phyloP scores from a whole-genome alignment of 2,113 vertebrate species.

The Coptodon bakossiorum region DNA sequence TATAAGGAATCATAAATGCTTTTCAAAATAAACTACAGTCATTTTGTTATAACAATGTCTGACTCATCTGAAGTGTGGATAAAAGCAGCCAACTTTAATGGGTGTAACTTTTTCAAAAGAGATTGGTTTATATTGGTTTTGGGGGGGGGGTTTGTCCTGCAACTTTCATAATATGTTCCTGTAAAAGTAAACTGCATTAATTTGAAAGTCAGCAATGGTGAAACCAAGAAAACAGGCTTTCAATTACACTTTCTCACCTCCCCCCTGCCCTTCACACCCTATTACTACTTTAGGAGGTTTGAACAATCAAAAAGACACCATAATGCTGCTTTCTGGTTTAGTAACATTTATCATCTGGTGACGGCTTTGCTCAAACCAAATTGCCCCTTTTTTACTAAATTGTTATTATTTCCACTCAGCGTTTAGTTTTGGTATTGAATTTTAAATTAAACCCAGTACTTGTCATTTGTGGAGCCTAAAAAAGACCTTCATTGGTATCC shows the following conservation, averaged over 20 bases:
- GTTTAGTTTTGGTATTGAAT: slow-evolving; percentile 7
- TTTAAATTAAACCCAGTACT: neutral
- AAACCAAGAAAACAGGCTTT: neutral
- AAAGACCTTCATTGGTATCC: neutral
- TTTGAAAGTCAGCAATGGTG: neutral
- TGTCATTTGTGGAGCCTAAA: neutral
- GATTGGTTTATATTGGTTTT: neutral
- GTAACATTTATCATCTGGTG: neutral
- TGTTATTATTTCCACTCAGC: neutral
- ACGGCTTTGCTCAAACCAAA: neutral
- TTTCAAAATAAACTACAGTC: neutral
- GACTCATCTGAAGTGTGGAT: neutral
- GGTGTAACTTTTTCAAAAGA: neutral
- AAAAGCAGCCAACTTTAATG: neutral
- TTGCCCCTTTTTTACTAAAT: neutral
- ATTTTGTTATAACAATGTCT: neutral
- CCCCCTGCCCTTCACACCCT: neutral
- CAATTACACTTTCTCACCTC: neutral
- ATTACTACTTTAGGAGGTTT: slow-evolving; percentile 11
- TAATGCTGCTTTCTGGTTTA: neutral
- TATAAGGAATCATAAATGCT: neutral
- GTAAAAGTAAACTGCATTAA: neutral
- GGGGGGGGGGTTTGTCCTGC: neutral
- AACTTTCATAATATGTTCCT: neutral
- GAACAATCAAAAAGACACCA: slow-evolving; percentile 7